Percentiles rank a stretch among this genome's conserved stretches.
These are phyloP conservation scores for Tineola bisselliella DNA, from an alignment of 2,888 invertebrate genomes.

Conservation along the genomic window DNA sequence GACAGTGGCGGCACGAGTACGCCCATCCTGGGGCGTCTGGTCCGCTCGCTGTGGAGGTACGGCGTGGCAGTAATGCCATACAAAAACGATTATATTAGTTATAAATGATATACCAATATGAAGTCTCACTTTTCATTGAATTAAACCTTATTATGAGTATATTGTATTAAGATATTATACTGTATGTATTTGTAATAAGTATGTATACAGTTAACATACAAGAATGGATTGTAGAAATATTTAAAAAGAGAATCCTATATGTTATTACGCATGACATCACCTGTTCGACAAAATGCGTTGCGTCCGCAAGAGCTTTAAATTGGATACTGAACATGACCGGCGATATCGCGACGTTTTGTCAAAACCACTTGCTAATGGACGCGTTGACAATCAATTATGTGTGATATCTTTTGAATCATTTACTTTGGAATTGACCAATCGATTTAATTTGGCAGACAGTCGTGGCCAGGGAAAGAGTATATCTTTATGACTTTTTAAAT, in stretches of 20 bases:
- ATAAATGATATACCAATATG: not conserved
- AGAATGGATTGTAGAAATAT: not conserved
- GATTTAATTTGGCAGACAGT: conserved; percentile 23
- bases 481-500: conserved; percentile 18
- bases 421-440: conserved; percentile 5
- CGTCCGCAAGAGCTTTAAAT: conserved; percentile 29
- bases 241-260: not conserved
- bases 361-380: conserved; percentile 31
- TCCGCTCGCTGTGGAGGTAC: not conserved
- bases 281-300: not conserved
- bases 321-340: conserved; percentile 34
- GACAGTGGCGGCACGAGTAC: conserved; percentile 33
- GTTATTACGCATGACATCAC: not conserved
- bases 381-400: conserved; percentile 12
- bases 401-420: conserved; percentile 5
- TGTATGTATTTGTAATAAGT: too few species aligned
- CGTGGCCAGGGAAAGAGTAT: conserved; percentile 15
- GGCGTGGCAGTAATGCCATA: not conserved
- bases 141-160: not conserved
- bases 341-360: conserved; percentile 28
- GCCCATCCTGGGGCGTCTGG: conserved; percentile 21
- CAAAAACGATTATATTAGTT: not conserved
- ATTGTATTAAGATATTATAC: too few species aligned
- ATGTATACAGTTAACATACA: too few species aligned
- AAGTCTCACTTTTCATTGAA: not conserved